A percentile compares a stretch with the other conserved stretches of the same genome.
Evolutionary conservation across 2,113 vertebrate genomes (phyloP).

Genomic region (Sturnus vulgaris): DNA sequence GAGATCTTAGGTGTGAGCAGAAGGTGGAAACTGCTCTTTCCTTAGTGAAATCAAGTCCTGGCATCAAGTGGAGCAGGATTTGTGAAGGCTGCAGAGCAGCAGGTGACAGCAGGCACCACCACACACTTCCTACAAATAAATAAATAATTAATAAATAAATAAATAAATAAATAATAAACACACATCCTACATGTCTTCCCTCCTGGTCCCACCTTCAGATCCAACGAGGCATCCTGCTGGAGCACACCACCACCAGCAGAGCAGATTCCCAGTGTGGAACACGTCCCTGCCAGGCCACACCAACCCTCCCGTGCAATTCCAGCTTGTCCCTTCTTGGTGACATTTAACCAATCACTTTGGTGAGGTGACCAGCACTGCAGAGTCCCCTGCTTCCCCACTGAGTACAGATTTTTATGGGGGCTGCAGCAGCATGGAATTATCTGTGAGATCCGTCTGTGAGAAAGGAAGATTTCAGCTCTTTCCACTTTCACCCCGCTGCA

Average conservation of each 20-base stretch:
- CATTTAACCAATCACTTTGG: neutral
- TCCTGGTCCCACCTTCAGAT: neutral
- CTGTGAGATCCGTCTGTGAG: neutral
- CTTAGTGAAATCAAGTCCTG: neutral
- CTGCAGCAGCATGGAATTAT: neutral
- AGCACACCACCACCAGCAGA: neutral
- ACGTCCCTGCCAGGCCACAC: neutral
- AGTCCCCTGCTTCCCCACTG: neutral
- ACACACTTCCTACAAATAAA: neutral
- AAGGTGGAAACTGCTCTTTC: neutral
- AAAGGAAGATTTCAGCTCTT: neutral
- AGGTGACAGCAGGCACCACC: neutral
- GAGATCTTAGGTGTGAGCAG: neutral
- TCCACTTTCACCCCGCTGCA: neutral
- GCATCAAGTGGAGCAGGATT: neutral
- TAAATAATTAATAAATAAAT: no score
- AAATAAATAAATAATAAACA: no score
- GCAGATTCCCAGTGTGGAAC: neutral
- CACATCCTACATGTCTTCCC: neutral
- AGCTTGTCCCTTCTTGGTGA: neutral
- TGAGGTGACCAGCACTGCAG: neutral
- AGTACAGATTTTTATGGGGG: neutral
- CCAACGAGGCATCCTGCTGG: rapidly evolving
- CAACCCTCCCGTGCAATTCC: rapidly evolving
- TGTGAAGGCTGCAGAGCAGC: neutral